These are phyloP conservation scores for Dendronephthya gigantea DNA, from an alignment of 64 coral and sea anemone genomes.

Conservation along the genomic window DNA sequence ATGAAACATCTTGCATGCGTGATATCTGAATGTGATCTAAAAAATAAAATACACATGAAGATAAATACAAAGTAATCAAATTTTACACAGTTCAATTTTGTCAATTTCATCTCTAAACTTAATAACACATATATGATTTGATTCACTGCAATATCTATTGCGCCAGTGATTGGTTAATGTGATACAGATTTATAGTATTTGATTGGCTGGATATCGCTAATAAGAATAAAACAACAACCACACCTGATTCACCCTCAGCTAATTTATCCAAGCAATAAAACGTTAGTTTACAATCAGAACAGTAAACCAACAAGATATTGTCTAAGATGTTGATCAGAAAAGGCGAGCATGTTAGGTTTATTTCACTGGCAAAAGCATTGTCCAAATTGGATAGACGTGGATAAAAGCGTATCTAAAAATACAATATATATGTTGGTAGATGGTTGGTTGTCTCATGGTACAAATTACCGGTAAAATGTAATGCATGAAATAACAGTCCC, in stretches of 20 bases:
- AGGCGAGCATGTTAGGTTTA: constrained; percentile 69
- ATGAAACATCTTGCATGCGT: constrained; percentile 76
- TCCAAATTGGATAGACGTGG: constrained; percentile 74
- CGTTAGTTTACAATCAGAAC: constrained; percentile 67
- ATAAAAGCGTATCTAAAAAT: constrained; percentile 90
- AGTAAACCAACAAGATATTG: constrained; percentile 72
- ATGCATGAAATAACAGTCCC: too few relatives aligned
- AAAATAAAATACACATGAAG: background rate
- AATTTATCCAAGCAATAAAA: constrained; percentile 70
- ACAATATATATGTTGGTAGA: background rate
- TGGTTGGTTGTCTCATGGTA: background rate
- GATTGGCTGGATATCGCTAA: background rate
- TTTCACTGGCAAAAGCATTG: constrained; percentile 72
- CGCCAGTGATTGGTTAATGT: too few relatives aligned
- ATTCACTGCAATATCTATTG: too few relatives aligned
- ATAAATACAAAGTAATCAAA: background rate
- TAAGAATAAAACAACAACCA: background rate
- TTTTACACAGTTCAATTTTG: too few relatives aligned
- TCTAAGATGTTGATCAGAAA: constrained; percentile 86
- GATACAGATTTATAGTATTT: too few relatives aligned
- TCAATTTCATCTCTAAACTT: too few relatives aligned
- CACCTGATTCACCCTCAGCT: background rate
- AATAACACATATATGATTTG: too few relatives aligned
- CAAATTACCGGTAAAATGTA: background rate
- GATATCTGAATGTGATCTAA: constrained; percentile 39